Base-by-base conservation (phyloP, 2,797 vertebrate genomes). In the Brachyalestes nurse region DNA sequence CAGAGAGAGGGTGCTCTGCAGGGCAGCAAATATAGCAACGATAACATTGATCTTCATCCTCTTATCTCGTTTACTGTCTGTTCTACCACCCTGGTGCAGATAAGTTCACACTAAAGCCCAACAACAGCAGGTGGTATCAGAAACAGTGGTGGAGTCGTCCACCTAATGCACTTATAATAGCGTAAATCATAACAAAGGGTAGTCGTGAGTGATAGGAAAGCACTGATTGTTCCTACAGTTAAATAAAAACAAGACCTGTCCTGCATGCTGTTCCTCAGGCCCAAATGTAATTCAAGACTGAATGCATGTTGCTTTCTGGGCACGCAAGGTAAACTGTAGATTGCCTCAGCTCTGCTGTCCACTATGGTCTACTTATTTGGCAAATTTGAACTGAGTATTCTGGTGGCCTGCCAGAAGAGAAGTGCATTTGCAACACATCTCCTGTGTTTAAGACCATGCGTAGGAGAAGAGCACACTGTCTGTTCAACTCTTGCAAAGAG, bases 171-270 rank as follows among this genome's bases (percentile, higher is more conserved):
- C 83, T 58, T 61, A 61, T 67, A 77, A 83, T 70, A 47, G 51
- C 40, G 64, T 57, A 71, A 75, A 71, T 72, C 23, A 62, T 57
- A 66, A 57, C 40, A 84, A 84, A 78, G 72, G 45, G n/a, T 64
- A 70, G 45, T 67, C 21, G 42, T 34, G 12, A 17, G 55, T 74
- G 62, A 58, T 10, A 5, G 1, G n/a, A 61, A 19, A 28, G 70
- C 9, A 61, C 70, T 14, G 10, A 1, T 14, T 65, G 25, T 74
- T 14, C 61, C 45, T 38, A 21, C 1, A 55, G 5, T 66, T 55
- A 9, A 10, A 45, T 61, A 69, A 21, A 60, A 23, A 19, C 6
- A 12, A 25, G 23, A 61, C 14, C 49, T 10, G 8, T n/a, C n/a
- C n/a, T n/a, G 49, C 49, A 51, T 51, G 4, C 14, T 34, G 25